Evolutionary conservation across 2,113 vertebrate genomes (phyloP).

Genomic region (Argyrosomus japonicus): DNA sequence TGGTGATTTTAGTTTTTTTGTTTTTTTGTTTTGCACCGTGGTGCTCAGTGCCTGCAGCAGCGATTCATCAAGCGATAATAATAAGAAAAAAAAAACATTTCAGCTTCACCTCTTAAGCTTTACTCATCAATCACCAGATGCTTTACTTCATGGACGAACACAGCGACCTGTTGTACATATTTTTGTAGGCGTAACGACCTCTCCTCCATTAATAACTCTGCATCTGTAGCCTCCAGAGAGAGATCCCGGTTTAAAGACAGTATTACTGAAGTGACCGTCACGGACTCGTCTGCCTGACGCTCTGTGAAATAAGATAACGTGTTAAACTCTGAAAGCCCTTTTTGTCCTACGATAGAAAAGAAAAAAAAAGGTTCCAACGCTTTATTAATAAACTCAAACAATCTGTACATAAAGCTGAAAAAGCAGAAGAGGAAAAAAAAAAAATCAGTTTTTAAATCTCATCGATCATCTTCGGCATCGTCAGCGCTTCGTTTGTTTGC

Average conservation of each 20-base stretch:
- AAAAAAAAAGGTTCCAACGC: slow-evolving; percentile 61
- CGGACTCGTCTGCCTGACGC: slow-evolving; percentile 7
- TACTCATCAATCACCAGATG: slow-evolving; percentile 76
- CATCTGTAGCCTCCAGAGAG: slow-evolving; percentile 65
- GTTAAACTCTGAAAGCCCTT: not conserved
- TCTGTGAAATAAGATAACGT: slow-evolving; percentile 11
- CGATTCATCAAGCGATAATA: slow-evolving; percentile 21
- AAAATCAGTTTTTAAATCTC: slow-evolving; percentile 44
- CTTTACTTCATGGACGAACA: slow-evolving; percentile 65
- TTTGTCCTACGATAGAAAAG: slow-evolving; percentile 4
- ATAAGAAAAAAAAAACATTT: slow-evolving; percentile 1
- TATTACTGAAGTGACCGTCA: slow-evolving; percentile 1
- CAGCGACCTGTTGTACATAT: slow-evolving; percentile 53
- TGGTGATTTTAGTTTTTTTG: not conserved
- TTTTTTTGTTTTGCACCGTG: slow-evolving; percentile 35
- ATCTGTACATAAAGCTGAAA: slow-evolving; percentile 45
- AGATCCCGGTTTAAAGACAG: slow-evolving; percentile 37
- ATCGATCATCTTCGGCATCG: slow-evolving; percentile 34
- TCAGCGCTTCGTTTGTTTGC: slow-evolving; percentile 30
- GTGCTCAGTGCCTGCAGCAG: slow-evolving; percentile 78
- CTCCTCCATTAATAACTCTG: slow-evolving; percentile 37
- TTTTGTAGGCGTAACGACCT: slow-evolving; percentile 37
- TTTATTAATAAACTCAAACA: slow-evolving; percentile 59
- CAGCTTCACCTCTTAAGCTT: slow-evolving; percentile 75
- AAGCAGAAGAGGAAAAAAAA: not conserved